phyloP scores from a whole-genome alignment of 2,797 vertebrate genomes.

The Prionace glauca region DNA sequence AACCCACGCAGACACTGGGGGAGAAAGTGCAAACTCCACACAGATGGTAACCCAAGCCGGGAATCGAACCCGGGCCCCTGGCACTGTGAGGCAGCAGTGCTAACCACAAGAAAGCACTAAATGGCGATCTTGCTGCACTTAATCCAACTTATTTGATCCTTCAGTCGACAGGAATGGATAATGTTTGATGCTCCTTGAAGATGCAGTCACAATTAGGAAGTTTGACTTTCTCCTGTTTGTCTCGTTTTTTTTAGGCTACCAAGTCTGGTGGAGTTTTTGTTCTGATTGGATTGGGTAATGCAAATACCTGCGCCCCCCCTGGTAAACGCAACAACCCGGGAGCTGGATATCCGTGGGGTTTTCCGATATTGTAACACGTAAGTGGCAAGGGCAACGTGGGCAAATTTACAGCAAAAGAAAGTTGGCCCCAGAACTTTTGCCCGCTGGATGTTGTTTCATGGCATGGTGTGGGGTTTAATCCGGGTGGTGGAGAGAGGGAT shows the following conservation, averaged over 20 bases:
- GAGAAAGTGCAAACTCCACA: no score
- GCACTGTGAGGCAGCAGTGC: no score
- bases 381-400: background rate
- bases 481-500: no score
- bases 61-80: no score
- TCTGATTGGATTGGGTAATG: background rate
- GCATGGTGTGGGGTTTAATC: no score
- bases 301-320: background rate
- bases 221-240: background rate
- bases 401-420: background rate
- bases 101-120: background rate
- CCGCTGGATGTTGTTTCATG: background rate
- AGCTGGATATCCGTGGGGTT: constrained; percentile 10
- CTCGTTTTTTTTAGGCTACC: background rate
- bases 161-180: background rate
- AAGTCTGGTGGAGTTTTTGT: background rate
- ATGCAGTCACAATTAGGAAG: background rate
- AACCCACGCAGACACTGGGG: no score
- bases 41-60: no score
- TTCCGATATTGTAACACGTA: constrained; percentile 32
- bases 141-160: background rate
- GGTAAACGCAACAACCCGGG: background rate
- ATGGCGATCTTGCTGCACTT: background rate
- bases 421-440: background rate
- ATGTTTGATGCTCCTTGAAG: background rate